Conservation (phyloP, 2,797 vertebrate species). For the Melanogrammus aeglefinus region DNA sequence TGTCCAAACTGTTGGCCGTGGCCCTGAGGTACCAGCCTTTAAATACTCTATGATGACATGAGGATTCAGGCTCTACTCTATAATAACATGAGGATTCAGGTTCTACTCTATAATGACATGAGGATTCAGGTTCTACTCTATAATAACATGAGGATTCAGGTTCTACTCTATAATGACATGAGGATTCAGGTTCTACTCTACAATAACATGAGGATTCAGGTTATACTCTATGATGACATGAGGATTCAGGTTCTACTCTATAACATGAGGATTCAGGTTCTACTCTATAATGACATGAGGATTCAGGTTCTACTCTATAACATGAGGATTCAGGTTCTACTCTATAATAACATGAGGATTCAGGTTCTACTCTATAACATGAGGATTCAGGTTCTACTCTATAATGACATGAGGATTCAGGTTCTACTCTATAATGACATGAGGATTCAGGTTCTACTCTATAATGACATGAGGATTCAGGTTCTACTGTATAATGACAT, state of each 20-base stretch:
- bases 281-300: neutral
- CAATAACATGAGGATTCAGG: too few relatives aligned
- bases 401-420: too few relatives aligned
- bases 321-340: neutral
- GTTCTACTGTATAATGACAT: too few relatives aligned
- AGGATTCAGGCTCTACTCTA: too few relatives aligned
- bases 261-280: neutral
- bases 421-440: too few relatives aligned
- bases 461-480: neutral
- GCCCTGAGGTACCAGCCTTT: constrained; percentile 81
- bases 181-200: too few relatives aligned
- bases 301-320: neutral
- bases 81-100: neutral
- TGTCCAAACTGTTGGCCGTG: constrained; percentile 93
- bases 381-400: too few relatives aligned
- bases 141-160: too few relatives aligned
- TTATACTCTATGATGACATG: too few relatives aligned
- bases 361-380: neutral
- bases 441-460: neutral
- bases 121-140: too few relatives aligned
- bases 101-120: neutral
- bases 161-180: too few relatives aligned
- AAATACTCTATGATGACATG: neutral
- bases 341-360: too few relatives aligned
- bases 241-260: neutral